Conservation (phyloP, 2,888 invertebrate genomes). For the Agrenia bidenticulata region DNA sequence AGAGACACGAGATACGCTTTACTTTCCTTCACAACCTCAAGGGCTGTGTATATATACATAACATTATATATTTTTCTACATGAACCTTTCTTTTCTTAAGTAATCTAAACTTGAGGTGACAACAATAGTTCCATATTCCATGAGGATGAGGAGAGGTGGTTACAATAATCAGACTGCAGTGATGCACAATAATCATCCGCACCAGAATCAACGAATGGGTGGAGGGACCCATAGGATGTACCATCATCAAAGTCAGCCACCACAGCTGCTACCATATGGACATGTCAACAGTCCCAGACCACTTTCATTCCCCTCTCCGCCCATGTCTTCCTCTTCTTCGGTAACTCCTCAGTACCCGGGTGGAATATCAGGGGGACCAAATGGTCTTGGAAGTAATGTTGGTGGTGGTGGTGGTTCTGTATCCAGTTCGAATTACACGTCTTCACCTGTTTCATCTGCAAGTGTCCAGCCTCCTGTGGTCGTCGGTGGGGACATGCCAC, state of each 20-base stretch:
- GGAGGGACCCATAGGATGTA: slow-evolving; percentile 5
- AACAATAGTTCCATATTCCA: too few species aligned
- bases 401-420: slow-evolving; percentile 6
- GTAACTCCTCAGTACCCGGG: slow-evolving; percentile 5
- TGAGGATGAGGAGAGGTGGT: slow-evolving; percentile 38
- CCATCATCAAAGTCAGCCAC: slow-evolving; percentile 21
- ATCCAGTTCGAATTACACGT: not conserved
- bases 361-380: slow-evolving; percentile 2
- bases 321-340: not conserved
- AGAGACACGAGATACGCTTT: too few species aligned
- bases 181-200: slow-evolving; percentile 9
- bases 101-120: too few species aligned
- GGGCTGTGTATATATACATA: too few species aligned
- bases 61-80: too few species aligned
- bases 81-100: too few species aligned
- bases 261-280: slow-evolving; percentile 13
- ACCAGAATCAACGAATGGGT: slow-evolving; percentile 20
- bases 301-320: slow-evolving; percentile 14
- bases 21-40: too few species aligned
- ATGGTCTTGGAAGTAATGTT: not conserved
- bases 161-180: slow-evolving; percentile 5
- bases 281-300: slow-evolving; percentile 13
- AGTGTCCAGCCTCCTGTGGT: not conserved
- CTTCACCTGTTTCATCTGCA: not conserved
- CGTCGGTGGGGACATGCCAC: slow-evolving; percentile 43